These are phyloP conservation scores for Danio albolineatus DNA, from an alignment of 2,797 vertebrate genomes.

Conservation along the genomic window DNA sequence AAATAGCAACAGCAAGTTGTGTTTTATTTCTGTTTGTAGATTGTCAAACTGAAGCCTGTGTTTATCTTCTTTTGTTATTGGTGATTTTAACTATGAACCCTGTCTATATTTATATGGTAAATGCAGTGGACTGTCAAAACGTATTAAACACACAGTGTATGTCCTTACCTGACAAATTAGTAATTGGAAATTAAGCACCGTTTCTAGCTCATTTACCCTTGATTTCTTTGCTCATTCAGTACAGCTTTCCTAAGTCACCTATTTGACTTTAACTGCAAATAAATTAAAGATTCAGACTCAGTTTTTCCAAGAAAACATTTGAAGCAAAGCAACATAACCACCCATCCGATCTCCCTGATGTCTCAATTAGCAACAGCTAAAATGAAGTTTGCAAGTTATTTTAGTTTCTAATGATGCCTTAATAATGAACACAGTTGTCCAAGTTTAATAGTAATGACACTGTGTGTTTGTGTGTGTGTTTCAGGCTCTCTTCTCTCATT, in stretches of 20 bases:
- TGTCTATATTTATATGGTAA: neutral
- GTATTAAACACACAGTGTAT: neutral
- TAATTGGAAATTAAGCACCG: neutral
- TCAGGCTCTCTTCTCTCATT: slow-evolving; percentile 52
- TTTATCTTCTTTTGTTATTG: no score
- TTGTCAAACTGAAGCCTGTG: no score
- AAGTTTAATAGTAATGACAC: slow-evolving; percentile 15
- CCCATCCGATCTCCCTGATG: neutral
- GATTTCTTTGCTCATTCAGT: no score
- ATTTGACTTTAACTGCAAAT: neutral
- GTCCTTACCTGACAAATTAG: neutral
- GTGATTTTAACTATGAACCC: no score
- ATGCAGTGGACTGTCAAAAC: neutral
- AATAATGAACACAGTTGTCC: slow-evolving; percentile 18
- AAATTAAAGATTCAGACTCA: neutral
- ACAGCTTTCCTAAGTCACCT: neutral
- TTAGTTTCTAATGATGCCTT: neutral
- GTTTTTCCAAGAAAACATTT: neutral
- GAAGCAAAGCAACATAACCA: neutral
- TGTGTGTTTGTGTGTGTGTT: neutral
- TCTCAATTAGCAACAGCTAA: slow-evolving; percentile 12
- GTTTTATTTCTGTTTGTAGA: neutral
- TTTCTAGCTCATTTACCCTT: neutral
- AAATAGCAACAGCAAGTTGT: neutral
- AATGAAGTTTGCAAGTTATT: neutral